phyloP scores from a whole-genome alignment of 2,113 vertebrate genomes.

The Phrynosoma blainvillii region DNA sequence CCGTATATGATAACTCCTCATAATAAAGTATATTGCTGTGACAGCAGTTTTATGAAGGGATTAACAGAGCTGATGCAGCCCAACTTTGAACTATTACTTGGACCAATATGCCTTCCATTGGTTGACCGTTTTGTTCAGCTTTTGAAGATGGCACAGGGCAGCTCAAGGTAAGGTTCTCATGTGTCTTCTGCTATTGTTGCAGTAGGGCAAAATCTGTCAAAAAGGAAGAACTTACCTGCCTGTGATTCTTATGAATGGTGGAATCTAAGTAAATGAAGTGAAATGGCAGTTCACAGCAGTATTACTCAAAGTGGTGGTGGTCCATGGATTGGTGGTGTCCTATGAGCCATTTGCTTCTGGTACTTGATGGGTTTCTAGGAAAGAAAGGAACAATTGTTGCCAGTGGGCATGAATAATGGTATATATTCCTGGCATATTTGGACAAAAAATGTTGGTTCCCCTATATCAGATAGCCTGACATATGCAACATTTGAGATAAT shows the following conservation, averaged over 20 bases:
- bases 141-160: slow-evolving; percentile 90
- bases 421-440: no score
- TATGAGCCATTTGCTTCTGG: no score
- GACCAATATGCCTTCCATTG: slow-evolving; percentile 95
- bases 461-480: background rate
- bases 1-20: slow-evolving; percentile 97
- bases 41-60: slow-evolving; percentile 95
- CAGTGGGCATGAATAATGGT: no score
- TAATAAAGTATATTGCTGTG: slow-evolving; percentile 97
- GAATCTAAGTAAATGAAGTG: no score
- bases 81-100: slow-evolving; percentile 92
- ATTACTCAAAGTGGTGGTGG: no score
- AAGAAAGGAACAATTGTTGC: no score
- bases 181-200: accelerated
- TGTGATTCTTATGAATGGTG: no score
- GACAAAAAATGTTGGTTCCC: no score
- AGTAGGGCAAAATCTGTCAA: background rate
- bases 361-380: no score
- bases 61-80: slow-evolving; percentile 96
- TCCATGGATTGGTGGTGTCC: no score
- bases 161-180: slow-evolving; percentile 86
- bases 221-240: background rate
- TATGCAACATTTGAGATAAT: background rate
- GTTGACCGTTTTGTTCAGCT: slow-evolving; percentile 94
- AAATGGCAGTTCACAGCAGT: no score